Conservation (phyloP, 2,113 vertebrate genomes). For the Hirundichthys speculiger region DNA sequence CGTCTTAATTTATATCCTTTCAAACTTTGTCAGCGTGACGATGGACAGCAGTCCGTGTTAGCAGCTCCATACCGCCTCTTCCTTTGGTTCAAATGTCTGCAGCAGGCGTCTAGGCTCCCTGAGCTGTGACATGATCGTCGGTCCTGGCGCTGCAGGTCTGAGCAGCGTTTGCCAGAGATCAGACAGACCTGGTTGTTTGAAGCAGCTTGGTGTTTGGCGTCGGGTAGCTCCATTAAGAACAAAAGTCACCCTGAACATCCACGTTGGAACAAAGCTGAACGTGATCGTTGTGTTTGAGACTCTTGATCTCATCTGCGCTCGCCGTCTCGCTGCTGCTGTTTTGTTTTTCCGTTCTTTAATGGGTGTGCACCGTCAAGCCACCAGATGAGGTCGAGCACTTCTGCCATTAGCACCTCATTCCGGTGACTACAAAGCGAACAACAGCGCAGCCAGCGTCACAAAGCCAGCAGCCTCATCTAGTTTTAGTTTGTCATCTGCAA, state of each 20-base stretch:
- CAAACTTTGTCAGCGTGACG: slow-evolving; percentile 3
- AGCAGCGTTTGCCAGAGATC: background rate
- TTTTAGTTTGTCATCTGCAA: background rate
- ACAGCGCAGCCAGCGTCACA: background rate
- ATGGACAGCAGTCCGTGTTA: background rate
- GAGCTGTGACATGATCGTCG: background rate
- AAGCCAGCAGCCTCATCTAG: background rate
- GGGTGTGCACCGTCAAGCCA: too few species aligned
- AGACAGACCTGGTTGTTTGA: too few species aligned
- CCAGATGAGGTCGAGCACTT: background rate
- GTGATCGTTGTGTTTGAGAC: background rate
- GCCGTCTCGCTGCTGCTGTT: background rate
- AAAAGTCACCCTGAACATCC: too few species aligned
- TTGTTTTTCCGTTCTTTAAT: too few species aligned
- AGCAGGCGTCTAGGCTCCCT: background rate
- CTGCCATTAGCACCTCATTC: background rate
- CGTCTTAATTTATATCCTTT: too few species aligned
- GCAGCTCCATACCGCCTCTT: background rate
- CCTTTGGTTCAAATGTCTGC: slow-evolving; percentile 7
- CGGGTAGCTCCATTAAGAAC: too few species aligned
- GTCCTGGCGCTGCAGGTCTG: background rate
- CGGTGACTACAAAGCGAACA: background rate
- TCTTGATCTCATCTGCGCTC: background rate
- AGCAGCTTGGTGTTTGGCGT: too few species aligned
- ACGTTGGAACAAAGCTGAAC: background rate